Percentiles rank a stretch among this genome's conserved stretches.
Evolutionary conservation across 2,113 vertebrate genomes (phyloP).

Genomic region (Rhinolophus sinicus): DNA sequence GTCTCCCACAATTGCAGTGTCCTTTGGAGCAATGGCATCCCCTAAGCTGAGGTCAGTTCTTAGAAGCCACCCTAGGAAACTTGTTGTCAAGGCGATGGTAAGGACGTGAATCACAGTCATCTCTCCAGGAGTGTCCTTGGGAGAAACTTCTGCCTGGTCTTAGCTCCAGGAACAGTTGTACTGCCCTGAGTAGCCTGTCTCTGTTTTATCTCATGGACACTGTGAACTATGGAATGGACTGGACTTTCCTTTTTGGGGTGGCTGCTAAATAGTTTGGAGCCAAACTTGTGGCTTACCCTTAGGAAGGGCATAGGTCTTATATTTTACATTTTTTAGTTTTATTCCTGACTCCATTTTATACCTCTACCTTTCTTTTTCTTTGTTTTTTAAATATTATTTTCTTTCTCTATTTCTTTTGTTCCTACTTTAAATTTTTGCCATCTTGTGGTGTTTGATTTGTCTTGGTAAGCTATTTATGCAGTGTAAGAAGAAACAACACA

Average conservation of each 20-base stretch:
- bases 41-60: background rate
- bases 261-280: background rate
- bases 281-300: background rate
- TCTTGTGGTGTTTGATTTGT: background rate
- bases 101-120: background rate
- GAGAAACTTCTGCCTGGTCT: background rate
- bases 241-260: slow-evolving; percentile 28
- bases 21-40: too few species aligned
- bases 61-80: background rate
- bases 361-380: background rate
- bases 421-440: background rate
- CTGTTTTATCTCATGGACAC: background rate
- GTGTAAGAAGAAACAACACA: background rate
- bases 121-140: background rate
- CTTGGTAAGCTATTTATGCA: background rate
- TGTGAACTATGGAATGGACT: background rate
- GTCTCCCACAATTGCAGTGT: background rate
- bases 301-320: background rate
- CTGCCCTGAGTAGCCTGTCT: background rate
- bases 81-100: background rate
- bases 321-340: background rate
- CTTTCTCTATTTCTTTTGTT: background rate
- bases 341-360: background rate
- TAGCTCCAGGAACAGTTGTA: background rate
- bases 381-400: background rate